phyloP scores from a whole-genome alignment of 2,113 vertebrate genomes.

The Oxyruncus cristatus region DNA sequence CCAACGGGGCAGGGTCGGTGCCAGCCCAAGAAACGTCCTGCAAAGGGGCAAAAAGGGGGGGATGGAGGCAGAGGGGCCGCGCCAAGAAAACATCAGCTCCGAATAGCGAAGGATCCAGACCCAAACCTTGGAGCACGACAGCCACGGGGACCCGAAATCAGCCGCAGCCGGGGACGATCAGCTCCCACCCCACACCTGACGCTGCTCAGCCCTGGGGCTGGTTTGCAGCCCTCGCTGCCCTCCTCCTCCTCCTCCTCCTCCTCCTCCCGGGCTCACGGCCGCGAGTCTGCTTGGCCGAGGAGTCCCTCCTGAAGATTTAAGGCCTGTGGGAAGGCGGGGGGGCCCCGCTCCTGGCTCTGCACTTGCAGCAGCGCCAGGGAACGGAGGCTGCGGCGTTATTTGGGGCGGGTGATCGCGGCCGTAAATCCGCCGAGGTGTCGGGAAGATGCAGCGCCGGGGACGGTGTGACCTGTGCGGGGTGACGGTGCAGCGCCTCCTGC shows the following conservation, averaged over 20 bases:
- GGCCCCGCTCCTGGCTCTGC: rapidly evolving
- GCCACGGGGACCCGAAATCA: no score
- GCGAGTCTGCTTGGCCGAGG: rapidly evolving
- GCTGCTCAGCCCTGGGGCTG: rapidly evolving
- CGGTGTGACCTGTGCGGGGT: rapidly evolving
- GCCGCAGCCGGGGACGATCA: rapidly evolving
- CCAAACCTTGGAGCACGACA: background rate
- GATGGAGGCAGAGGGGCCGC: rapidly evolving
- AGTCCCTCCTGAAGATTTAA: background rate
- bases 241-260: no score
- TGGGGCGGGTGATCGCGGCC: background rate
- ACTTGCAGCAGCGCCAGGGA: background rate
- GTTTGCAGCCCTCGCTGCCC: background rate
- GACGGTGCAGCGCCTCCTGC: rapidly evolving
- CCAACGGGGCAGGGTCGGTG: background rate
- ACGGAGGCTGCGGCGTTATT: background rate
- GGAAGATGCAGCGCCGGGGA: rapidly evolving
- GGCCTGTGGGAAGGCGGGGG: rapidly evolving
- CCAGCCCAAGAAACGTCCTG: rapidly evolving
- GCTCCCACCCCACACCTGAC: background rate
- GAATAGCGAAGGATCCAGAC: no score
- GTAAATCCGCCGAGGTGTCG: rapidly evolving
- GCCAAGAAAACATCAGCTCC: background rate
- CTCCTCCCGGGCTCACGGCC: background rate
- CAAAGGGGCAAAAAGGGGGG: background rate